Base-by-base conservation (phyloP, 2,888 invertebrate genomes). In the Siphlonurus alternatus region DNA sequence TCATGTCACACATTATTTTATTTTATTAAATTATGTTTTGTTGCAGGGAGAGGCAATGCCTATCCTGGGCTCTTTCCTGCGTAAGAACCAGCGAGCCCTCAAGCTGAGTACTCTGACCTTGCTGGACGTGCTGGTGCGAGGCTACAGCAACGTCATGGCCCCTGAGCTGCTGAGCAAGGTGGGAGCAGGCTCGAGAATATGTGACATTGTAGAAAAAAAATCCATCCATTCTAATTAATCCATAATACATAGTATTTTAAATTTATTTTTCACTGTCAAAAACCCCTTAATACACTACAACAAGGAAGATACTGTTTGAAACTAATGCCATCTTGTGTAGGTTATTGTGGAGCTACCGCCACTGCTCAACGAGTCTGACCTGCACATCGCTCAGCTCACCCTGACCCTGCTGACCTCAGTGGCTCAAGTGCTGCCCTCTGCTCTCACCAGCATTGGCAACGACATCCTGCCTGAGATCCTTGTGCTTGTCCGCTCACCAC, bases 61-160 rank as follows among this genome's bases (percentile, higher is more conserved):
- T 1, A 89, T 95, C 64, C 79, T 98, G 64, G 94, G 95, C 25
- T 89, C 94, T 1, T 98, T 98, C 74, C 77, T 99, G 69, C 82
- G 97, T 63, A 99, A 99, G 79, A 98, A 98, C 78, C 95, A 98
- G 74, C 83, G 98, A 67, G 93, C 95, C 15, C 78, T 99, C 65
- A 96, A 97, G 76, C 77, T 98, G 59, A 87, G 90, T 69, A 94
- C 97, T 0, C 79, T 98, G 64, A 87, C 90, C 61, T 81, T 98
- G 63, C 77, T 99, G 64, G 94, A 96, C 73, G 92, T 93, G 25
- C 79, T 98, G 59, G 89, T 96, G 25, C 87, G 87, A 70, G 91
- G 94, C 73, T 95, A 95, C 74, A 88, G 89, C 72, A 76, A 79
- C 64, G 79, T 81, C 3, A 77, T 88, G 67, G 83, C 82, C 64